Conservation (phyloP, 2,113 vertebrate genomes). For the Melanotaenia duboulayi region DNA sequence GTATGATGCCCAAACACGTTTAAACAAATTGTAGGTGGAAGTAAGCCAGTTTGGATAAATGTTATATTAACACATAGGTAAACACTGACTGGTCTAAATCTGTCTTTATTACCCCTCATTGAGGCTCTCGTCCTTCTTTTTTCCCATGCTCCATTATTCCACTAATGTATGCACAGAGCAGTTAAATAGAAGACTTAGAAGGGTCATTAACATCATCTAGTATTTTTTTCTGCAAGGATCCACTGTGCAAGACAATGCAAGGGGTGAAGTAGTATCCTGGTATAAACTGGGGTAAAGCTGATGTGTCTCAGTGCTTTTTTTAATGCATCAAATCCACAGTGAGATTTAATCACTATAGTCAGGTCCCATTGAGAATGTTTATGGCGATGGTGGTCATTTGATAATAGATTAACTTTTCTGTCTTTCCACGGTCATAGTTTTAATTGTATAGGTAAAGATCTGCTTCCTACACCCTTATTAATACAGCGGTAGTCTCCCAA, state of each 20-base stretch:
- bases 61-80: neutral
- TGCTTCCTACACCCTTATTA: too few species aligned
- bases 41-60: too few species aligned
- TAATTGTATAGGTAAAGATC: too few species aligned
- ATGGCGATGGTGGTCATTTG: too few species aligned
- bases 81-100: conserved; percentile 1
- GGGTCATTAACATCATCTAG: conserved; percentile 45
- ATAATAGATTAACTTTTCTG: too few species aligned
- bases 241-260: conserved; percentile 19
- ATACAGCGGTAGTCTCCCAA: neutral
- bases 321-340: neutral
- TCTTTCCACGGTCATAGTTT: too few species aligned
- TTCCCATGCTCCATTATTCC: conserved; percentile 30
- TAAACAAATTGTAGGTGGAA: neutral
- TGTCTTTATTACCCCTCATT: neutral
- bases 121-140: neutral
- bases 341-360: neutral
- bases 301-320: neutral
- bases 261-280: neutral
- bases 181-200: neutral
- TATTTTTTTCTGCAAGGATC: conserved; percentile 6
- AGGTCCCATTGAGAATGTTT: too few species aligned
- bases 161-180: conserved; percentile 11
- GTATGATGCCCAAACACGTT: too few species aligned
- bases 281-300: conserved; percentile 18